Conservation (phyloP, 2,888 invertebrate genomes). For the Falcaria lacertinaria region DNA sequence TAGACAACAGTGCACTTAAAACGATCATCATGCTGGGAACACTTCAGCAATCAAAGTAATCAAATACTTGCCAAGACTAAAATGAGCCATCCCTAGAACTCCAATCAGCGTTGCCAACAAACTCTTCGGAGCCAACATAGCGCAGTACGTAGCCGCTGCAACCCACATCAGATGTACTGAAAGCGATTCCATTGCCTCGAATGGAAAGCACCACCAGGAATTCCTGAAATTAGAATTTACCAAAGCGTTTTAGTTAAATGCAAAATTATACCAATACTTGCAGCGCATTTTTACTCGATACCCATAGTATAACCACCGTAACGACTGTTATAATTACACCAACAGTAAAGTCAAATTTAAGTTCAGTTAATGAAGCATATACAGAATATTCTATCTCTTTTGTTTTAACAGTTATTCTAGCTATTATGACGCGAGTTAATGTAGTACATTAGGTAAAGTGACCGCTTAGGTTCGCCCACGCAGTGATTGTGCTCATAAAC, state of each 20-base stretch:
- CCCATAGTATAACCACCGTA: too few species aligned
- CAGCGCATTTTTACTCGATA: too few species aligned
- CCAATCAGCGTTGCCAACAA: slow-evolving; percentile 92
- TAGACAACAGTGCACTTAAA: too few species aligned
- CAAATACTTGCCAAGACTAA: slow-evolving; percentile 84
- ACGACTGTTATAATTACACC: too few species aligned
- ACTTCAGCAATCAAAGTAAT: neutral
- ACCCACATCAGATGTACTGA: slow-evolving; percentile 95
- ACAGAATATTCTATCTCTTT: too few species aligned
- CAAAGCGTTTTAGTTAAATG: too few species aligned
- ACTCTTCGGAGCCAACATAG: slow-evolving; percentile 89
- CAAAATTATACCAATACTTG: too few species aligned
- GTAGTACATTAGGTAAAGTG: slow-evolving; percentile 26
- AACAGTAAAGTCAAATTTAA: too few species aligned
- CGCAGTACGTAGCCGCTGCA: slow-evolving; percentile 92
- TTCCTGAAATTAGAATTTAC: too few species aligned
- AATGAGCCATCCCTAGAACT: slow-evolving; percentile 92
- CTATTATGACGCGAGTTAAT: neutral
- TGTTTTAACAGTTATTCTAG: neutral
- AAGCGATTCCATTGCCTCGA: slow-evolving; percentile 91
- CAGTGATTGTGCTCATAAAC: slow-evolving; percentile 54
- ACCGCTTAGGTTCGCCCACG: slow-evolving; percentile 35
- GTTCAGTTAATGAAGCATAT: too few species aligned
- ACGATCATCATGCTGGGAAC: too few species aligned
- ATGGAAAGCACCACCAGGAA: slow-evolving; percentile 94